Evolutionary conservation across 2,888 invertebrate species (phyloP), one percentile per base, ranked within the genome.

Genomic region (Ophion costatus): DNA sequence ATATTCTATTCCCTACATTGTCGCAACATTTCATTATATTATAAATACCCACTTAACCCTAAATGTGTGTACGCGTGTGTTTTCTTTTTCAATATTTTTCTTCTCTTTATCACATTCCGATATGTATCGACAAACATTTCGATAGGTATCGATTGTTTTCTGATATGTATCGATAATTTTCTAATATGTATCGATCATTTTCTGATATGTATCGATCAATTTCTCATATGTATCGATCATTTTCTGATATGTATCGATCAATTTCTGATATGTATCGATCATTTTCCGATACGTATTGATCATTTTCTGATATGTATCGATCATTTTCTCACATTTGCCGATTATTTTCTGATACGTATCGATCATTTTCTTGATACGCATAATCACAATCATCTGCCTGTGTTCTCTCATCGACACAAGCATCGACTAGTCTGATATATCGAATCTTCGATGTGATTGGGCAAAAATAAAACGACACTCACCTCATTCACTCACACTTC

Each of bases 31-130:
- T 57, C 75, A 69, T 73, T 70, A 38, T 51, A 29, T 77, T n/a
- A 20, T 42, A 61, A 33, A 45, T 76, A 71, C n/a, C 67, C 56
- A 11, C 24, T 63, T 29, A 24, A 63, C 3, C 63, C 24, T 14
- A 51, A 51, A 14, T 51, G 17, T 17, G 51, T 17, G 51, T 51
- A 51, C 45, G 45, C 14, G 45, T 51, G 17, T 17, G 17, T 51
- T 51, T 14, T 2, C 5, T 51, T 14, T 51, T 51, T 51, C 1
- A 78, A 79, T 79, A 75, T 57, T 70, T 81, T 7, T 20, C 29
- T 22, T 59, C 22, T 51, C 64, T 80, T 80, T 85, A 85, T 85
- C 85, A 85, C 85, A 85, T 82, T 82, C 79, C 76, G 82, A 85
- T 83, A 83, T 83, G 78, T 51, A 51, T 51, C 70, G 70, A 70